Evolutionary conservation across 2,113 vertebrate species (phyloP), one percentile per base, ranked within the genome.

Genomic region (Centropristis striata): DNA sequence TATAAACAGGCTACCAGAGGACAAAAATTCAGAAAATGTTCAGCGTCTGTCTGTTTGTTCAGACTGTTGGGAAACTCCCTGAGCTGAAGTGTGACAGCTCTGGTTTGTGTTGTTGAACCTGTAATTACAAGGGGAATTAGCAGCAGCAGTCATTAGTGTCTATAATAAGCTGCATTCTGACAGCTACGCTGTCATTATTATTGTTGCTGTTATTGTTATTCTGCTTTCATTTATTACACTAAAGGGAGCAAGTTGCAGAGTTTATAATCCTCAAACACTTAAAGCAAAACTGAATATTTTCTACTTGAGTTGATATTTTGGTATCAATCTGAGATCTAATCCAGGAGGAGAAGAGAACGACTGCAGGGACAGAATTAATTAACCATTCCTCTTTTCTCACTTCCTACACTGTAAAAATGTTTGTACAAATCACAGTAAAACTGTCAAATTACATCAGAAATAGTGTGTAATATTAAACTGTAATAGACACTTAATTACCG

Each of bases 51-150:
- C 61, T 69, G 14, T 79, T 5, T 69, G 13, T 37, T 4, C 20
- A 6, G 49, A 63, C 54, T 46, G 50, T 75, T 25, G 75, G 89
- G 88, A 89, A 86, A 81, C 76, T 86, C 83, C 86, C 84, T 54
- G 25, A 53, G 75, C 2, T 89, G 81, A 84, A 83, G 85, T 83
- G 51, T 73, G 79, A 88, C 83, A 83, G 85, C 75, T 85, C 81
- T 75, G 79, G 79, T 84, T 89, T 88, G 27, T 89, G 77, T 87
- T 80, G 66, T 66, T 71, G 18, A 74, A 71, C 46, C 75, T 88
- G 85, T 85, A 92, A 91, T 92, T 90, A 83, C 63, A 55, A 80
- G 74, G 81, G 85, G 91, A 89, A 90, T 90, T 88, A 88, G 85
- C 83, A 87, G 84, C 83, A 87, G 78, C 57, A 71, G 83, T 79